A percentile compares a stretch with the other conserved stretches of the same genome.
These are phyloP conservation scores for Etheostoma cragini DNA, from an alignment of 2,113 vertebrate species.

Conservation along the genomic window DNA sequence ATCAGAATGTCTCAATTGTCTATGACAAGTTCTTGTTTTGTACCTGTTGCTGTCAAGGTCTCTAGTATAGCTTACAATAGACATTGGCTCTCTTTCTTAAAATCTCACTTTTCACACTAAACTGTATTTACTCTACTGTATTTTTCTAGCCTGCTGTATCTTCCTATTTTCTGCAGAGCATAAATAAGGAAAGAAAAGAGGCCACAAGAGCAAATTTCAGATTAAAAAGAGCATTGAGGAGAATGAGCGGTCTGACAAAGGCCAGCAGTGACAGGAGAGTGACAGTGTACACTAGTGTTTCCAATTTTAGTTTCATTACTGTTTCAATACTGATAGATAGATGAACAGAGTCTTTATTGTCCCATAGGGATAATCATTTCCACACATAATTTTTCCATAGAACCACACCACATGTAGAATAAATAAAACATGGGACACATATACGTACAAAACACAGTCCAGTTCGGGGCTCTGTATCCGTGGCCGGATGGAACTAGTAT, in stretches of 20 bases:
- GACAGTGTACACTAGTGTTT: not conserved
- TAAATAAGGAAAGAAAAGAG: conserved; percentile 16
- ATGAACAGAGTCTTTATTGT: too few relatives aligned
- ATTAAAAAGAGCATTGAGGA: conserved; percentile 18
- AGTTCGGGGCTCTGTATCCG: too few relatives aligned
- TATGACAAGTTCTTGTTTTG: not conserved
- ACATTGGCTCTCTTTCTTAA: not conserved
- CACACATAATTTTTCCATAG: too few relatives aligned
- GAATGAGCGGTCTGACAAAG: conserved; percentile 1
- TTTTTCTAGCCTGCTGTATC: not conserved
- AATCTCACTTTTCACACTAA: not conserved
- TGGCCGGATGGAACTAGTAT: too few relatives aligned
- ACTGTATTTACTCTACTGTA: not conserved
- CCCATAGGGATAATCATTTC: too few relatives aligned
- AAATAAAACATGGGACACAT: too few relatives aligned
- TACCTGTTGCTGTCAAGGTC: not conserved
- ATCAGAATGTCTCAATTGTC: not conserved
- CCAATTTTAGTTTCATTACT: too few relatives aligned
- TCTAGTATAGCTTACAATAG: not conserved
- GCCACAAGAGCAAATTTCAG: not conserved
- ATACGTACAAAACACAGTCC: too few relatives aligned
- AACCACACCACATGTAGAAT: too few relatives aligned
- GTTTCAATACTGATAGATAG: too few relatives aligned
- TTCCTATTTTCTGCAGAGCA: not conserved
- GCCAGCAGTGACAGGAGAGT: not conserved